Conservation (phyloP, 2,113 vertebrate genomes). For the Rhineura floridana region DNA sequence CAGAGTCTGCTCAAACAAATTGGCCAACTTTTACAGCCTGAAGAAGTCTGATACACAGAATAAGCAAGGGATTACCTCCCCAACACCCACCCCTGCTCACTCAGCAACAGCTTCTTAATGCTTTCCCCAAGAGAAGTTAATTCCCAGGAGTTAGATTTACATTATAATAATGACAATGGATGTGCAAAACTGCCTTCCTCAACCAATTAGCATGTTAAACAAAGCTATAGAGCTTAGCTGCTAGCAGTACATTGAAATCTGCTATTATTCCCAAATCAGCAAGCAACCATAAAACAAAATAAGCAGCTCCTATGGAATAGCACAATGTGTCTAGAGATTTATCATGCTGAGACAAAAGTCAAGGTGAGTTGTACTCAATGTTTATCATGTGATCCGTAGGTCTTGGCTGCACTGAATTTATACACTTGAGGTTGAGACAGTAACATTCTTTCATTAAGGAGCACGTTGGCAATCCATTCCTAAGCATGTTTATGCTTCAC, state of each 20-base stretch:
- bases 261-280: not conserved
- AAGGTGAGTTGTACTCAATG: not conserved
- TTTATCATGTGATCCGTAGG: not conserved
- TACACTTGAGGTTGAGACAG: not conserved
- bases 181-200: slow-evolving; percentile 5
- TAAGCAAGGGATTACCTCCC: not conserved
- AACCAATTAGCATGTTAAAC: slow-evolving; percentile 7
- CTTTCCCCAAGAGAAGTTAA: not conserved
- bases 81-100: not conserved
- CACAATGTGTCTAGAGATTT: not conserved
- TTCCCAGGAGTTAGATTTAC: slow-evolving; percentile 11
- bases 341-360: not conserved
- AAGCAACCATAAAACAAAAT: not conserved
- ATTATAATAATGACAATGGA: slow-evolving; percentile 1
- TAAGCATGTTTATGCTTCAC: not conserved
- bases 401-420: too few species aligned
- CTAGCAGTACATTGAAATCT: not conserved
- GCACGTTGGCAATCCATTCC: not conserved
- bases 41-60: not conserved
- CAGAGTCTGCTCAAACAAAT: not conserved
- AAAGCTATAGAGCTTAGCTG: not conserved
- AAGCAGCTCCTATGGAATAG: not conserved
- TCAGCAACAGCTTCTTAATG: not conserved
- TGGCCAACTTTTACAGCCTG: not conserved
- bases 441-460: not conserved